phyloP scores from a whole-genome alignment of 2,888 invertebrate genomes.

The Drosophila peninsularis region DNA sequence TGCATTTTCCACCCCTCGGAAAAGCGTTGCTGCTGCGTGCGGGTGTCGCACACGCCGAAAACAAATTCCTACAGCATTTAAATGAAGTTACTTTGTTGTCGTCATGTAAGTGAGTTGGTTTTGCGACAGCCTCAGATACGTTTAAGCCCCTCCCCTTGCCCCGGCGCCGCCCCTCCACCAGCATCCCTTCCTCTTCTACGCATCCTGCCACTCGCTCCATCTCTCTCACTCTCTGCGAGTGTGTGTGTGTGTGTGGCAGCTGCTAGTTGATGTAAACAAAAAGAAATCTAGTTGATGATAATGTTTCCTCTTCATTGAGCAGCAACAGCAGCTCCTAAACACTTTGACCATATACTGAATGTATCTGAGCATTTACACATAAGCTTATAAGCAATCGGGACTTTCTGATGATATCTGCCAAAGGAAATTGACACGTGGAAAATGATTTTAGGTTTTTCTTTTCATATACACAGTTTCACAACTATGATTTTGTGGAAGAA shows the following conservation, averaged over 20 bases:
- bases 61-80: constrained; percentile 81
- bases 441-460: not conserved
- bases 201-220: constrained; percentile 23
- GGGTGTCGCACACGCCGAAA: constrained; percentile 69
- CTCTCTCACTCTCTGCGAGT: not conserved
- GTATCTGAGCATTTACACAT: constrained; percentile 10
- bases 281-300: constrained; percentile 38
- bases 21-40: constrained; percentile 16
- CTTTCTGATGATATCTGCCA: not conserved
- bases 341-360: constrained; percentile 10
- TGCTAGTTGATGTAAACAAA: constrained; percentile 28
- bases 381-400: not conserved
- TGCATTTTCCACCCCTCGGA: constrained; percentile 18
- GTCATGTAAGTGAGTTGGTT: constrained; percentile 56
- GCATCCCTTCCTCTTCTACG: constrained; percentile 14
- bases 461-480: too few relatives aligned
- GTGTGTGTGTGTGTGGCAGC: constrained; percentile 33
- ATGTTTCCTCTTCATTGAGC: constrained; percentile 28
- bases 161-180: too few relatives aligned
- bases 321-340: constrained; percentile 28
- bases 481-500: not conserved
- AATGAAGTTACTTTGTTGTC: constrained; percentile 77
- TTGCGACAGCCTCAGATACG: constrained; percentile 52
- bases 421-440: not conserved
- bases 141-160: not conserved